Conservation (phyloP, 2,113 vertebrate genomes). For the Pan troglodytes region NHGRI_mPanTro3-v2.1_pri NC_072409.2:40097001-40097500, state of each 20-base stretch:
- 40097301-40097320: neutral
- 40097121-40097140: neutral
- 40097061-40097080: conserved; percentile 29
- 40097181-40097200: neutral
- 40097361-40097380: too few relatives aligned
- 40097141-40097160: neutral
- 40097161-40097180: neutral
- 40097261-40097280: neutral
- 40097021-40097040: conserved; percentile 70
- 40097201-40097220: neutral
- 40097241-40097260: neutral
- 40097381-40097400: too few relatives aligned
- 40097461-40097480: neutral
- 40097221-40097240: neutral
- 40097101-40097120: neutral
- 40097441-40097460: neutral
- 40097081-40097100: neutral
- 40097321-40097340: neutral
- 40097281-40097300: neutral
- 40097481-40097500: neutral
- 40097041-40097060: conserved; percentile 7
- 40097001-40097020: conserved; percentile 74
- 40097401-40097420: too few relatives aligned
- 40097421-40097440: neutral
- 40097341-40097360: neutral